Conservation (phyloP, 2,113 vertebrate species). For the Seriola rivoliana region DNA sequence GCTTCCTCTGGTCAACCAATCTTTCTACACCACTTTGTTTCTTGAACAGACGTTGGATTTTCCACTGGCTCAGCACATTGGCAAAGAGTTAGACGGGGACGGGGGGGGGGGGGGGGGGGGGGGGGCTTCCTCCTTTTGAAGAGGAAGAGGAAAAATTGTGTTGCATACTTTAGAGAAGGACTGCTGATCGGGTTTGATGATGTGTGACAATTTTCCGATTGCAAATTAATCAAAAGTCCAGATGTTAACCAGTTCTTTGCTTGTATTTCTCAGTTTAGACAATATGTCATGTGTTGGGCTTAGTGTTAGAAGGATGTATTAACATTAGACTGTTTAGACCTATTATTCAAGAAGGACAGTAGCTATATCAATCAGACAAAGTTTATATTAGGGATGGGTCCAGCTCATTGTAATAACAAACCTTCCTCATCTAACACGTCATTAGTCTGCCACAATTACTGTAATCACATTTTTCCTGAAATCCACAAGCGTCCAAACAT, state of each 20-base stretch:
- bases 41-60: slow-evolving; percentile 75
- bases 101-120: slow-evolving; percentile 15
- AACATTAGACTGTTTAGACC: slow-evolving; percentile 12
- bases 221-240: slow-evolving; percentile 36
- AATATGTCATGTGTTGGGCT: slow-evolving; percentile 9
- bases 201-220: slow-evolving; percentile 51
- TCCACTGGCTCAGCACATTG: slow-evolving; percentile 85
- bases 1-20: slow-evolving; percentile 81
- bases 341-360: slow-evolving; percentile 32
- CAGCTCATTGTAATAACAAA: slow-evolving; percentile 75
- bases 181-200: slow-evolving; percentile 41
- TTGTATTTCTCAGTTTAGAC: slow-evolving; percentile 21
- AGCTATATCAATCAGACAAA: slow-evolving; percentile 65
- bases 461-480: slow-evolving; percentile 81
- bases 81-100: slow-evolving; percentile 51
- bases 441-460: slow-evolving; percentile 81
- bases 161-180: slow-evolving; percentile 58
- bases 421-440: slow-evolving; percentile 74
- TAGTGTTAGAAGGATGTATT: not conserved
- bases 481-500: slow-evolving; percentile 76
- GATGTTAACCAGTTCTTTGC: slow-evolving; percentile 4
- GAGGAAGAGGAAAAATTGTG: slow-evolving; percentile 72
- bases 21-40: slow-evolving; percentile 72
- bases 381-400: slow-evolving; percentile 70
- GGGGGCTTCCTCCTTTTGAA: slow-evolving; percentile 80